Evolutionary conservation across 2,113 vertebrate species (phyloP), one percentile per base, ranked within the genome.

Genomic region (Barbus barbus): DNA sequence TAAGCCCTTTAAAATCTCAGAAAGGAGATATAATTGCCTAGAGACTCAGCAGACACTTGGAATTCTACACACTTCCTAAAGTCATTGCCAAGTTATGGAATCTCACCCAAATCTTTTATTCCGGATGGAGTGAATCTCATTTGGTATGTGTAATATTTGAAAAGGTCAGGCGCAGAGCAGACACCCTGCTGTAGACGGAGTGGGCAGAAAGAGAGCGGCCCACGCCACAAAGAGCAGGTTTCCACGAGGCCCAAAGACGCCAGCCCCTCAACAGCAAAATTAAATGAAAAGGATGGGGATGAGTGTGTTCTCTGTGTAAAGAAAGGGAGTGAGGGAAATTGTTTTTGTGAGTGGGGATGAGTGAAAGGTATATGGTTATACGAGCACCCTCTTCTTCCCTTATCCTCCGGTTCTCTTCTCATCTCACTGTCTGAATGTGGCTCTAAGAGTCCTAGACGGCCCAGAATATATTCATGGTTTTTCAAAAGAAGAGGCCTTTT

Each of bases 81-180:
- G 69, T 44, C 67, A 75, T 77, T 72, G 60, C 81, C 67, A 80
- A 86, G 75, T 81, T 86, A 58, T 86, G 75, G 79, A 85, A 88
- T 86, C 71, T 69, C 81, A 85, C 86, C 88, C 86, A 87, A 89
- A 92, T 87, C 87, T 89, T 86, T 86, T 85, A 85, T 90, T 92
- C 91, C 91, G 90, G 84, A 87, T 90, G 91, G 91, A 86, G 90
- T 83, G 85, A 92, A 89, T 91, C 92, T 94, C 89, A 93, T 94
- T 93, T 90, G 87, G 83, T 90, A 92, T 91, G 91, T 91, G 93
- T 94, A 88, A 92, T 89, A 93, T 84, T 92, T 90, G 90, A 91
- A 93, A 94, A 93, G 92, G 94, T 94, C 94, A 93, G 65, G 2
- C 36, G 83, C 85, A 87, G 87, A 92, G 88, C 87, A 91, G 85